Evolutionary conservation across 2,113 vertebrate species (phyloP).

Genomic region (Prionailurus viverrinus): DNA sequence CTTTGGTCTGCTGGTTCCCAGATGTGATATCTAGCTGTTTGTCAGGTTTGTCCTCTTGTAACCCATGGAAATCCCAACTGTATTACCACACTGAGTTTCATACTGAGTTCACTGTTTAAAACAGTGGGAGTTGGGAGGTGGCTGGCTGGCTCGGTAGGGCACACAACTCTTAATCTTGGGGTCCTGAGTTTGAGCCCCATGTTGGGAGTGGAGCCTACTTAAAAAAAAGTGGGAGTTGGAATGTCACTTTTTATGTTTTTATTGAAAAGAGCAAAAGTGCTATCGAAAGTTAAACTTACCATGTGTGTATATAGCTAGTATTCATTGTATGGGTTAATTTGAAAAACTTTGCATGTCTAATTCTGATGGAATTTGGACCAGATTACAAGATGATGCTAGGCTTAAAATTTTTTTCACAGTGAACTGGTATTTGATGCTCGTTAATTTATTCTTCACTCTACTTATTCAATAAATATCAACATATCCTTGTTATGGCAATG

Average conservation of each 20-base stretch:
- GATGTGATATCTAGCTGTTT: constrained; percentile 26
- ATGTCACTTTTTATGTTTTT: constrained; percentile 59
- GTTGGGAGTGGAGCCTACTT: neutral
- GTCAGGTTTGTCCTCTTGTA: neutral
- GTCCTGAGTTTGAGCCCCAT: neutral
- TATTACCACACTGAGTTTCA: neutral
- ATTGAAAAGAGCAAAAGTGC: constrained; percentile 51
- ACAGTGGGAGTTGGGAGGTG: neutral
- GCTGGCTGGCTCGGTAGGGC: neutral
- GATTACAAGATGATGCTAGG: constrained; percentile 20
- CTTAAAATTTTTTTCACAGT: constrained; percentile 19
- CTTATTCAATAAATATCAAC: constrained; percentile 40
- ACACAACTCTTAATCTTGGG: neutral
- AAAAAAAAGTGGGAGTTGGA: neutral
- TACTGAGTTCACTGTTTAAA: constrained; percentile 18
- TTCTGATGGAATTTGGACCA: constrained; percentile 50
- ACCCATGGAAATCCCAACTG: neutral
- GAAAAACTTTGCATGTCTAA: constrained; percentile 40
- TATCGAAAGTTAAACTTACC: constrained; percentile 25
- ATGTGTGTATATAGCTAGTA: neutral
- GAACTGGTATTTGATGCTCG: constrained; percentile 21
- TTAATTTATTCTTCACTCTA: constrained; percentile 43
- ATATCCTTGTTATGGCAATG: constrained; percentile 25
- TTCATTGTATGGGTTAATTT: constrained; percentile 14
- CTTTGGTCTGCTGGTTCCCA: constrained; percentile 2